Percentiles rank a stretch among this genome's conserved stretches.
Conservation (phyloP, 2,888 invertebrate species). For the Sphaerophoria taeniata region DNA sequence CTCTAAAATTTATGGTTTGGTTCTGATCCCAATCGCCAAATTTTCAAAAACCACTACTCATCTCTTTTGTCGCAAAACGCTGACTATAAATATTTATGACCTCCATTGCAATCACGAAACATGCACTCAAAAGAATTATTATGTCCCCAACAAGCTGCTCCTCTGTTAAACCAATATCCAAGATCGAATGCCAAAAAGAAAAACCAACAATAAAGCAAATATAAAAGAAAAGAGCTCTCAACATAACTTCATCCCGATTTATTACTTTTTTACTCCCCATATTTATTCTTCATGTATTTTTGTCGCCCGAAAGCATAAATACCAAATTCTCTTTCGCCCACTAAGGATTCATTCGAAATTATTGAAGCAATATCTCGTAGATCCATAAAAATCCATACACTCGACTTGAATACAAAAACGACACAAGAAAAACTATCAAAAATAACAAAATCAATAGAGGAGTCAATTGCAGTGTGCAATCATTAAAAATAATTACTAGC, state of each 20-base stretch:
- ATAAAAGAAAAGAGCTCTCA: conserved; percentile 24
- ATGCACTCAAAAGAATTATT: conserved; percentile 23
- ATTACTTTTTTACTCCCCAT: conserved; percentile 23
- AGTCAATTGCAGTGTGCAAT: conserved; percentile 71
- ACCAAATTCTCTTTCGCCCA: background rate
- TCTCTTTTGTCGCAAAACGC: conserved; percentile 21
- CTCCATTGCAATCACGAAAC: background rate
- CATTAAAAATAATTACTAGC: conserved; percentile 72
- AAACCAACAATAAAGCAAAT: background rate
- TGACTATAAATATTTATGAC: conserved; percentile 20
- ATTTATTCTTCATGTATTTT: background rate
- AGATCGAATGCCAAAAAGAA: background rate
- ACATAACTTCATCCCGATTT: conserved; percentile 47
- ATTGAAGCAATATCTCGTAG: conserved; percentile 1
- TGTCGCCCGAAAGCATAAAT: conserved; percentile 25
- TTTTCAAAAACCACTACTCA: too few relatives aligned
- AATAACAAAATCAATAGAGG: conserved; percentile 40
- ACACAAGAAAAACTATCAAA: background rate
- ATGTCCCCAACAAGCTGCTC: background rate
- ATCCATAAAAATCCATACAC: background rate
- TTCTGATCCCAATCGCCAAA: too few relatives aligned
- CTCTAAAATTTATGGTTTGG: too few relatives aligned
- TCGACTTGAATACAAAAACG: background rate
- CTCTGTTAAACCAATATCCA: background rate
- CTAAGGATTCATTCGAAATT: conserved; percentile 40